A percentile compares a stretch with the other conserved stretches of the same genome.
These are phyloP conservation scores for Amphiura filiformis DNA, from an alignment of 35 echinoderm and acorn worm species.

Conservation along the genomic window DNA sequence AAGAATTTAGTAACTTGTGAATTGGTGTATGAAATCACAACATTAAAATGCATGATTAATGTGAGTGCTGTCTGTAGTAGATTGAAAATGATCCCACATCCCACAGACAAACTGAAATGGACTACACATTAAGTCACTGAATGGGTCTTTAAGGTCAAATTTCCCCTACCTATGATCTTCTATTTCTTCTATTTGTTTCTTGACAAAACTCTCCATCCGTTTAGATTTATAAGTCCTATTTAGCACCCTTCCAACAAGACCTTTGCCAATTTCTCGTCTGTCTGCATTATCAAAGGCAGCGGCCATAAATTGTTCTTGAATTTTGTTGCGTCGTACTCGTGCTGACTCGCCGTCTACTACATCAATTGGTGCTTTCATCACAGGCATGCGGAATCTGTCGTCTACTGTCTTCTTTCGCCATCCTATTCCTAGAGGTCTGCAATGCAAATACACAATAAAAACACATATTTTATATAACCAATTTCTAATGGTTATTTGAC, in stretches of 20 bases:
- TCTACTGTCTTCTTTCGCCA: constrained; percentile 82
- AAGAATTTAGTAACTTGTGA: no score
- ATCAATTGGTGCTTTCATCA: constrained; percentile 38
- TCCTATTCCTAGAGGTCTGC: constrained; percentile 87
- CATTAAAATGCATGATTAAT: no score
- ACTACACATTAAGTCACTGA: no score
- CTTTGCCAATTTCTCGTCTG: constrained; percentile 85
- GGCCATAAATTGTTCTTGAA: constrained; percentile 79
- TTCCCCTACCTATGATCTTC: constrained; percentile 84
- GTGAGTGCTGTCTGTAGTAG: no score
- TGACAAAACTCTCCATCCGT: constrained; percentile 90
- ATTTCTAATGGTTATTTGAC: no score
- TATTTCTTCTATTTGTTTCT: constrained; percentile 93
- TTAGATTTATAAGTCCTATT: constrained; percentile 74
- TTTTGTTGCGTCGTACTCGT: constrained; percentile 76
- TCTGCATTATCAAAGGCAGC: constrained; percentile 79
- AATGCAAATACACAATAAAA: no score
- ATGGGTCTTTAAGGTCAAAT: no score
- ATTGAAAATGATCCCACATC: no score
- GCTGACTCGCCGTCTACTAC: constrained; percentile 45
- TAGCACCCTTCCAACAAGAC: constrained; percentile 83
- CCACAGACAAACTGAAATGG: no score
- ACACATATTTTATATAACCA: no score
- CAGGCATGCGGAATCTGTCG: constrained; percentile 68
- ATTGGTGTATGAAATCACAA: no score